phyloP scores from a whole-genome alignment of 2,888 invertebrate genomes.

The Penaeus monodon region DNA sequence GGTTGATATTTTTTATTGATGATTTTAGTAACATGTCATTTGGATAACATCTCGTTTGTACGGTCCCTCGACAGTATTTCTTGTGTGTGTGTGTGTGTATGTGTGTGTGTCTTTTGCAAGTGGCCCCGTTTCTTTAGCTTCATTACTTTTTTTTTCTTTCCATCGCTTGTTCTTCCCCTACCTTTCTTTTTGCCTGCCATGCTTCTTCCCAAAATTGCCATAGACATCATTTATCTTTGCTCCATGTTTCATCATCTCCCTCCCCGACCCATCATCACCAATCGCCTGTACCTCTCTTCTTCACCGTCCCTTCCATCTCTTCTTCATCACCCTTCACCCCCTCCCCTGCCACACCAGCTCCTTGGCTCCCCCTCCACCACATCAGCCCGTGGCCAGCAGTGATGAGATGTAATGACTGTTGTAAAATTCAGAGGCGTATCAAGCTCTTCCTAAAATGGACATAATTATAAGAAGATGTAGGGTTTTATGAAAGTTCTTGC shows the following conservation, averaged over 20 bases:
- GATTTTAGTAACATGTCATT: too few species aligned
- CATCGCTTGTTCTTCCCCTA: background rate
- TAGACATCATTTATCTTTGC: background rate
- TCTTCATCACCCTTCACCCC: background rate
- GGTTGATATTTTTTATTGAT: too few species aligned
- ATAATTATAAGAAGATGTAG: conserved; percentile 43
- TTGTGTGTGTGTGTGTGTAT: background rate
- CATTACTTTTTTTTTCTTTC: background rate
- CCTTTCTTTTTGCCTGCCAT: background rate
- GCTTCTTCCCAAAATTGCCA: background rate
- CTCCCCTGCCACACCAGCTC: background rate
- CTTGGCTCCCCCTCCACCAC: background rate
- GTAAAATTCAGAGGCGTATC: conserved; percentile 36
- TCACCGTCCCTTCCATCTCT: background rate
- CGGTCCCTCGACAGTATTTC: too few species aligned
- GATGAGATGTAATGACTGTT: conserved; percentile 36
- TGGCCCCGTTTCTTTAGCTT: background rate
- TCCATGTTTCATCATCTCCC: background rate
- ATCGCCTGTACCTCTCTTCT: conserved; percentile 1
- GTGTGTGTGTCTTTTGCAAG: background rate
- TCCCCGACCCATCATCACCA: background rate
- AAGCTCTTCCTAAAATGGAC: conserved; percentile 27
- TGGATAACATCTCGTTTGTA: too few species aligned
- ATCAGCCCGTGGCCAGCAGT: background rate
- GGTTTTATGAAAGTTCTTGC: conserved; percentile 43